Base-by-base conservation (phyloP, 2,888 invertebrate genomes). In the Dexiosoma caninum region DNA sequence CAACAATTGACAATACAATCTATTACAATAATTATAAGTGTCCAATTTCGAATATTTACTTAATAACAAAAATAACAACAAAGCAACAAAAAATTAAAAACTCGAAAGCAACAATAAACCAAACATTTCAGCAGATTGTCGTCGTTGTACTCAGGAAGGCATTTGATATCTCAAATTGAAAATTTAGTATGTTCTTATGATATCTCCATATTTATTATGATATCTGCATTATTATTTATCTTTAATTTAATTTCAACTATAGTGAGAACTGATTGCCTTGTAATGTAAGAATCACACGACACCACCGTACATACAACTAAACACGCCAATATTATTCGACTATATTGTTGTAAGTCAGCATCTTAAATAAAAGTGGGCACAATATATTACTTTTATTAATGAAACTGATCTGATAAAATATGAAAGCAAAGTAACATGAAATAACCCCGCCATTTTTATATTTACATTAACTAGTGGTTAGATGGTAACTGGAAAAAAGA, bases 11-110 rank as follows among this genome's bases (percentile, higher is more conserved):
- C 60, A 76, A 32, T 53, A 32, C 42, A 81, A 77, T 81, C 81
- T 81, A 77, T 77, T 81, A 81, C 81, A 81, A 81, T 77, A 74
- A 51, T 53, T 72, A 64, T 55, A 35, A 53, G 51, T 66, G 64
- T 62, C 37, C 55, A 57, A 69, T 66, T 79, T 76, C 44, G 75
- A 70, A 67, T 78, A 59, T 57, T 69, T 74, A 53, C 66, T 23
- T 57, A 72, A 46, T 16, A 74, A n/a, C 30, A 55, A 62, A 2
- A 2, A 2, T 42, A 76, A 55, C 23, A 75, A 66, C 32, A 46
- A 14, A 32, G 57, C 32, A 30, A 46, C 37, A 14, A 62, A 9
- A 8, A 37, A 37, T 6, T n/a, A n/a, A 37, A 21, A 19, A 37
- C 10, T 14, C 6, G 14, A 69, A 32, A 44, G 1, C 35, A 49